Base-by-base conservation (phyloP, 2,888 invertebrate species). In the Tipula vernalis region DNA sequence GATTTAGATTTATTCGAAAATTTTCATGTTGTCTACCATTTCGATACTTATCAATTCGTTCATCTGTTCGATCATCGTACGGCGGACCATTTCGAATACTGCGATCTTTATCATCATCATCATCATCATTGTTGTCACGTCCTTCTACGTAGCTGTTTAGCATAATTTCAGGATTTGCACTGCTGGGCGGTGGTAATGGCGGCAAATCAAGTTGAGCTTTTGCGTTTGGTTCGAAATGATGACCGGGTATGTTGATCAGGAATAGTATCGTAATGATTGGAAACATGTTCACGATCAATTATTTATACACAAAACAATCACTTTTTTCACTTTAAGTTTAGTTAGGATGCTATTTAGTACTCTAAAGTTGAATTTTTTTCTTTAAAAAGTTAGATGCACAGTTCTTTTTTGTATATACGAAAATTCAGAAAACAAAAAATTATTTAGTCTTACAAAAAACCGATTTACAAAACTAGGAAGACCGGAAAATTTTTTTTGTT, bases 121-220 rank as follows among this genome's bases (percentile, higher is more conserved):
- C 28, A 0, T 51, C 86, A 28, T 36, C 10, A 44, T 51, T 83
- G 28, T 87, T 84, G 36, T 86, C 47, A 8, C 86, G 42, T 36
- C 51, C 51, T 36, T 57, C 51, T 0, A 91, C 89, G 83, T 90
- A 91, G 18, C 91, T 90, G 87, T 91, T 91, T 87, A 90, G 90
- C 71, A 87, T 89, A 10, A 90, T 88, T 87, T 91, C 90, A 0
- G 90, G 90, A 36, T 89, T 89, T 13, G 89, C 89, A 8, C 89
- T 88, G n/a, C 88, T 88, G 2, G 86, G 41, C 39, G 89, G 88
- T 88, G 92, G 90, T 71, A 93, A 89, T 0, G 93, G 94, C 2
- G 94, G 94, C 85, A 94, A 89, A 89, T 94, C 94, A 85, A 94
- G 89, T 88, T 94, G 94, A 3, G 91, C 90, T 36, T 86, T 86